Base-by-base conservation (phyloP, 2,113 vertebrate species). In the Istiophorus platypterus region DNA sequence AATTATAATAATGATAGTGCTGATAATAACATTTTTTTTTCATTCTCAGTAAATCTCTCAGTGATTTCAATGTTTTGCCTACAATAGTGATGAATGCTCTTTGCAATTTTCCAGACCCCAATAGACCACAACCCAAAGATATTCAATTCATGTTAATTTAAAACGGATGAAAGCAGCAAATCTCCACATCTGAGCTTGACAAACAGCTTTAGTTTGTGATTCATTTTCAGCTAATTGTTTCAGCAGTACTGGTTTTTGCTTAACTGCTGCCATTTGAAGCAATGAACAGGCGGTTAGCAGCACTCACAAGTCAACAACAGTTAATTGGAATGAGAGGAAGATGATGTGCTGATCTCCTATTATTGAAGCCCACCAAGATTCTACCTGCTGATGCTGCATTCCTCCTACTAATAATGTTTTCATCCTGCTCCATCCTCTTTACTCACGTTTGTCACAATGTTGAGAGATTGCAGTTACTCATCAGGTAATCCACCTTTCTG, bases 381-480 rank as follows among this genome's bases (percentile, higher is more conserved):
- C 45, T 31, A 37, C 65, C 63, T 59, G 56, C 37, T 73, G 67
- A 85, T 41, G 74, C 27, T 67, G 45, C 71, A 15, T 39, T 87
- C 37, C 54, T 73, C 41, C 54, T 14, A 20, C 17, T 34, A 17
- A 39, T 68, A 56, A 74, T 62, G 49, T 42, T 39, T 73, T 69
- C 15, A 34, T 29, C 3, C 14, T 13, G 0, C 70, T 69, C 45
- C 41, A 5, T 24, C 26, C 45, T 65, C 8, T 41, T 37, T 24
- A 39, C n/a, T 34, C 54, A 20, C 11, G n/a, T 84, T 29, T 47
- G 51, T 81, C 61, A 81, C 49, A 76, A 24, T 49, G 81, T 56
- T 27, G 56, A 59, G 26, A 15, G 51, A 58, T 70, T 31, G 37
- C 69, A 71, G 49, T 41, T 64, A 52, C 54, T 68, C 72, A 76